Conservation (phyloP, 1,140 invertebrate species). For the Pseudachorutes palmiensis region DNA sequence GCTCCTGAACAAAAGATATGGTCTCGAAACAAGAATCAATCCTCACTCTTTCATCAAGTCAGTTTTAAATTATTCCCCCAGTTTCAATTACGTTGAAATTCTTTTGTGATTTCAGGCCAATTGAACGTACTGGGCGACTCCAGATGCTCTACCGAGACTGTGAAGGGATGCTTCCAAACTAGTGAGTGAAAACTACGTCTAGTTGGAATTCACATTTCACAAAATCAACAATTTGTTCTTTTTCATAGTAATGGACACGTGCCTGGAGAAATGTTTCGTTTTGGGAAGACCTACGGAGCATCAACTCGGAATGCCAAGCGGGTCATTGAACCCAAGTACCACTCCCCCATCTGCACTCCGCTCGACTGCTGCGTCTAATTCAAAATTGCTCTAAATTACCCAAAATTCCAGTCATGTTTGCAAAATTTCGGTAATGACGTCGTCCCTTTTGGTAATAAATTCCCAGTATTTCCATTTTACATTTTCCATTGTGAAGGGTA, state of each 20-base stretch:
- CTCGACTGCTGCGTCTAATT: background rate
- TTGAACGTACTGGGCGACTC: slow-evolving; percentile 14
- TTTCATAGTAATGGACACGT: slow-evolving; percentile 26
- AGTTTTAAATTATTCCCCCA: background rate
- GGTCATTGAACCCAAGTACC: slow-evolving; percentile 10
- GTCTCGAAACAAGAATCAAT: slow-evolving; percentile 2
- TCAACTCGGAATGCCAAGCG: slow-evolving; percentile 32
- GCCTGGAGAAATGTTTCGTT: slow-evolving; percentile 29
- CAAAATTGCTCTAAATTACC: background rate
- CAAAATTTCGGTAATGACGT: background rate
- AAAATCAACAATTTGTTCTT: background rate
- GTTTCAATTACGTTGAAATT: background rate
- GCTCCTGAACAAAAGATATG: slow-evolving; percentile 16
- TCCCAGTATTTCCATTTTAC: background rate
- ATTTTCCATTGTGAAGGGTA: background rate
- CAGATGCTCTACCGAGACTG: slow-evolving; percentile 30
- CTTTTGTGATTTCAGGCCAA: slow-evolving; percentile 16
- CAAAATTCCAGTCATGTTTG: background rate
- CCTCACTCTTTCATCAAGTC: slow-evolving; percentile 12
- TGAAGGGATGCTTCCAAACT: slow-evolving; percentile 35
- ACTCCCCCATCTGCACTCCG: slow-evolving; percentile 23
- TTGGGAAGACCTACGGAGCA: slow-evolving; percentile 29
- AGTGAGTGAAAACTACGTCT: slow-evolving; percentile 6
- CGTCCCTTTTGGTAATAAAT: too few species aligned
- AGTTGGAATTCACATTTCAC: background rate